phyloP scores from a whole-genome alignment of 1,140 invertebrate species.

The Proctacanthus coquilletti region DNA sequence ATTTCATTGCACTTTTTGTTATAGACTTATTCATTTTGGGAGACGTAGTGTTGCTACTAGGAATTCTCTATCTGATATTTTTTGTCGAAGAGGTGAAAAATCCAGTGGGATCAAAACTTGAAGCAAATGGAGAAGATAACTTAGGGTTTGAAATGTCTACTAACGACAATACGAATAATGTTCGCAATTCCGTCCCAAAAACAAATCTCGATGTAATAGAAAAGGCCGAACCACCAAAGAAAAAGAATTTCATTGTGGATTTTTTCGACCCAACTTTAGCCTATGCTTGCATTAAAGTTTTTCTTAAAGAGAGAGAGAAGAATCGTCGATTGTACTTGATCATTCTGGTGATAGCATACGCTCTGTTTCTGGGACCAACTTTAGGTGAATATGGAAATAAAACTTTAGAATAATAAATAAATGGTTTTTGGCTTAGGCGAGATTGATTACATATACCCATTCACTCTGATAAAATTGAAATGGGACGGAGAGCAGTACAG shows the following conservation, averaged over 20 bases:
- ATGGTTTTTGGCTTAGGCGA: slow-evolving; percentile 10
- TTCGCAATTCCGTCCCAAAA: slow-evolving; percentile 19
- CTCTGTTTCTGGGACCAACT: slow-evolving; percentile 20
- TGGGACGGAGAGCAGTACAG: slow-evolving; percentile 28
- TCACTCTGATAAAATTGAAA: slow-evolving; percentile 20
- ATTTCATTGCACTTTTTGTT: no score
- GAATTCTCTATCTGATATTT: slow-evolving; percentile 23
- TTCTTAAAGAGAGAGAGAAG: slow-evolving; percentile 19
- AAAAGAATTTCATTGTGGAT: slow-evolving; percentile 14
- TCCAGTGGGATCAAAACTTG: slow-evolving; percentile 3
- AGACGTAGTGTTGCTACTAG: slow-evolving; percentile 19
- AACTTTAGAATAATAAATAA: background rate
- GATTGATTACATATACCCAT: slow-evolving; percentile 24
- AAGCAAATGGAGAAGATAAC: slow-evolving; percentile 16
- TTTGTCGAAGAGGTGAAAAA: slow-evolving; percentile 24
- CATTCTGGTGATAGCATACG: slow-evolving; percentile 19
- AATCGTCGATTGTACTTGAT: slow-evolving; percentile 19
- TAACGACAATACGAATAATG: slow-evolving; percentile 12
- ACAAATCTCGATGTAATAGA: slow-evolving; percentile 13
- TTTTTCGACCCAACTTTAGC: slow-evolving; percentile 27
- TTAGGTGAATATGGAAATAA: slow-evolving; percentile 8
- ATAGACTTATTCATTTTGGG: slow-evolving; percentile 22
- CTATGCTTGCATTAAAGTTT: slow-evolving; percentile 19
- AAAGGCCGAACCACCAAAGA: slow-evolving; percentile 4
- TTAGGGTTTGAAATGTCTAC: slow-evolving; percentile 17